Evolutionary conservation across 1,140 invertebrate species (phyloP).

Genomic region (Drosophila virilis): DNA sequence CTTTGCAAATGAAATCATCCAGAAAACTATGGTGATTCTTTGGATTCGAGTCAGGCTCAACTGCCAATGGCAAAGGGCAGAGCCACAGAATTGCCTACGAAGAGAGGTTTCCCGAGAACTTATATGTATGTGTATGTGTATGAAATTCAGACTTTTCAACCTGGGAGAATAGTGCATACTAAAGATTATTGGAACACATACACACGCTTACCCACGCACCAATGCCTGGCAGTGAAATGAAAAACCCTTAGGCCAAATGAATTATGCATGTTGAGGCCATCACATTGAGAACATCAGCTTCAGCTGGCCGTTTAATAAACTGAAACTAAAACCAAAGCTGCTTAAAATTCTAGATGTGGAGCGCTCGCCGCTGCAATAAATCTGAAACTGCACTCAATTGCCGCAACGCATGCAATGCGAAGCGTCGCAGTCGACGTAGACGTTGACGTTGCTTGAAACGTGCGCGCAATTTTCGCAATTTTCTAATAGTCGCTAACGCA

Average conservation of each 20-base stretch:
- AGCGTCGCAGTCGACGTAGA: slow-evolving; percentile 15
- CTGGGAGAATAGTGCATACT: not conserved
- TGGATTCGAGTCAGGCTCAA: no score
- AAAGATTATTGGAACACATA: not conserved
- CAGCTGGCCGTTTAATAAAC: slow-evolving; percentile 65
- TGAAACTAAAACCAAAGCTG: slow-evolving; percentile 68
- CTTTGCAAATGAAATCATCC: not conserved
- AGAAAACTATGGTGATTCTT: no score
- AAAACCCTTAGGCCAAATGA: slow-evolving; percentile 54
- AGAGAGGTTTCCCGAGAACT: no score
- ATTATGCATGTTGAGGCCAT: slow-evolving; percentile 64
- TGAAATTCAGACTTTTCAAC: not conserved
- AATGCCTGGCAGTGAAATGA: slow-evolving; percentile 7
- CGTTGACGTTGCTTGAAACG: slow-evolving; percentile 49
- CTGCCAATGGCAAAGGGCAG: no score
- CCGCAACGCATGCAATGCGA: slow-evolving; percentile 60
- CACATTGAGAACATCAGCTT: slow-evolving; percentile 23
- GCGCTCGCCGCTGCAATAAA: slow-evolving; percentile 68
- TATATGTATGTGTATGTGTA: no score
- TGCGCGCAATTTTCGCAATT: slow-evolving; percentile 81
- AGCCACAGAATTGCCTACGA: no score
- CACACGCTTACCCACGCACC: not conserved
- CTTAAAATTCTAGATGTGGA: slow-evolving; percentile 70
- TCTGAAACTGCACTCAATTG: slow-evolving; percentile 79
- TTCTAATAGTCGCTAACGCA: slow-evolving; percentile 78